Percentiles rank a stretch among this genome's conserved stretches.
These are phyloP conservation scores for Megaceryle maxima DNA, from an alignment of 2,113 vertebrate genomes.

Conservation along the genomic window DNA sequence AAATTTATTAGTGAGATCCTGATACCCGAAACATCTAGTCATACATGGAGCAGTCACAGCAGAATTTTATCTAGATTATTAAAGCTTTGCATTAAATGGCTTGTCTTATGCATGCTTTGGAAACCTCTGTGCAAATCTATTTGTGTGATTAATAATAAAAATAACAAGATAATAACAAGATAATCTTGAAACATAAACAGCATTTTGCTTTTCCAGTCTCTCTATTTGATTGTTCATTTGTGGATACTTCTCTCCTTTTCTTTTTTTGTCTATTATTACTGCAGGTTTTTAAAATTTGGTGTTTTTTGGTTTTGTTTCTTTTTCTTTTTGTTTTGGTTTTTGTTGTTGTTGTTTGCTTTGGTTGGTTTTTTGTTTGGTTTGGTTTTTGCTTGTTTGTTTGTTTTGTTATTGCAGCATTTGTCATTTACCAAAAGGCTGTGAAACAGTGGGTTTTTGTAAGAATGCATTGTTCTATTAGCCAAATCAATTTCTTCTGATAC, in stretches of 20 bases:
- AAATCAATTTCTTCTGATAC: conserved; percentile 37
- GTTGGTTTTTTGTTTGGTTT: not conserved
- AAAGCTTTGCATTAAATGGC: not conserved
- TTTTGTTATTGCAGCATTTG: not conserved
- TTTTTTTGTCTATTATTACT: not conserved
- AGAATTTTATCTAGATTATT: conserved; percentile 17
- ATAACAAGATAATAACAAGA: not conserved
- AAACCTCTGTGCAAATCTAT: conserved; percentile 8
- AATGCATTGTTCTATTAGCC: not conserved
- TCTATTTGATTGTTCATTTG: not conserved
- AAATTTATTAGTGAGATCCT: conserved; percentile 36
- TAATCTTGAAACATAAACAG: conserved; percentile 21
- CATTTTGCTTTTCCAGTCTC: conserved; percentile 43
- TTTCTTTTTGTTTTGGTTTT: too few species aligned
- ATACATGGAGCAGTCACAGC: not conserved
- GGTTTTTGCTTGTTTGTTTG: not conserved
- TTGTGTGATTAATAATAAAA: conserved; percentile 27
- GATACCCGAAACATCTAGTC: not conserved
- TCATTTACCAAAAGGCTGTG: not conserved
- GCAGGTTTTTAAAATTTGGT: not conserved
- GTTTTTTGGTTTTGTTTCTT: too few species aligned
- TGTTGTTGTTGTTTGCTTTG: too few species aligned
- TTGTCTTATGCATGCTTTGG: conserved; percentile 16
- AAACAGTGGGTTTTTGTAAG: not conserved
- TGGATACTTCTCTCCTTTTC: not conserved